Evolutionary conservation across 2,113 vertebrate genomes (phyloP), one percentile per base, ranked within the genome.

Genomic region (Trogon melanurus): DNA sequence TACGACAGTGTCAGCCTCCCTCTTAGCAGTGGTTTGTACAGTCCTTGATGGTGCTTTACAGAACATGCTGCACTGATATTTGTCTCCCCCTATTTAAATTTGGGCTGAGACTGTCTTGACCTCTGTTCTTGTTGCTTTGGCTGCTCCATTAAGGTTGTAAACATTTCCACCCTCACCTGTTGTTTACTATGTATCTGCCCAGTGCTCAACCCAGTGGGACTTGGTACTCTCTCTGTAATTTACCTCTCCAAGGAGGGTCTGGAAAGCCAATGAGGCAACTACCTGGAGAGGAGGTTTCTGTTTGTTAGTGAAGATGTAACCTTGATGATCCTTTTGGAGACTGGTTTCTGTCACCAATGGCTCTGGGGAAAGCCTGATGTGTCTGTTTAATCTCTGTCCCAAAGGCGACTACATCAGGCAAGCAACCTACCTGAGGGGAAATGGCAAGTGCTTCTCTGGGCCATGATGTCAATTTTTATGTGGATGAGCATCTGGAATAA

Each of bases 381-480:
- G n/a, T 58, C 32, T 94, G 56, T 80, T 93, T 90, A 85, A 80
- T 60, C 38, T 73, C 72, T 85, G 22, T 18, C 18, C 16, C 2
- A 38, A 70, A 66, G 66, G 36, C 4, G 27, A 54, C 25, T 57
- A 4, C 36, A 16, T 76, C 51, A 80, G 47, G 25, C 25, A 73
- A 34, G 38, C 34, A 88, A 18, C 6, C 9, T 34, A 16, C 72
- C 90, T 1, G 0, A 71, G 75, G 15, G 21, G 44, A 70, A 88
- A 76, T 15, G 26, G 62, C 44, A 64, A 64, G 20, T 36, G 38
- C 5, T 48, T 47, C 29, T 79, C 79, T 71, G 62, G 47, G 79
- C 51, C 0, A 1, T 44, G 54, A 51, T 75, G 47, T 60, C 62
- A 69, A 6, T 73, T 38, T 3, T 79, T 71, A 32, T 0, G 1